These are phyloP conservation scores for Paracanthobrama guichenoti DNA, from an alignment of 2,113 vertebrate genomes.

Conservation along the genomic window DNA sequence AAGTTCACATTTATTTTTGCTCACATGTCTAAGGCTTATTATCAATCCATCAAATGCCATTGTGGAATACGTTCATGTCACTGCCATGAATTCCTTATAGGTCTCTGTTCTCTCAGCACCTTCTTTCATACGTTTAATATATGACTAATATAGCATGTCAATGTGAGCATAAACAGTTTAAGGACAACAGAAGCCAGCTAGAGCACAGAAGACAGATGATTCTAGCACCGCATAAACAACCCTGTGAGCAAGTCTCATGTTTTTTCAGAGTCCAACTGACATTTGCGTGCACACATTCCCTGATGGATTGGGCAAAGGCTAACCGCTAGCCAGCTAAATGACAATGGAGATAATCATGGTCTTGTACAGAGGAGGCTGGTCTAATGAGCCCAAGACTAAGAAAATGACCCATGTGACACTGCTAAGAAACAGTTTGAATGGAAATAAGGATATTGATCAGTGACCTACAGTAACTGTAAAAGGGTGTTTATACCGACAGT, in stretches of 20 bases:
- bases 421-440: neutral
- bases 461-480: neutral
- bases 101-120: neutral
- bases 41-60: conserved; percentile 19
- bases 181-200: conserved; percentile 27
- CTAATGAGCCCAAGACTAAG: neutral
- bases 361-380: neutral
- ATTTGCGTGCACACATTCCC: neutral
- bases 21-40: conserved; percentile 1
- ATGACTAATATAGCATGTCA: conserved; percentile 28
- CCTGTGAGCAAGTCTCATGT: conserved; percentile 11
- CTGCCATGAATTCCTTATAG: neutral
- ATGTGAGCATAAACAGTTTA: conserved; percentile 19
- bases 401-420: neutral
- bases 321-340: neutral
- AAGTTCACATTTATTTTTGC: conserved; percentile 7
- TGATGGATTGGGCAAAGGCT: conserved; percentile 10
- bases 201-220: conserved; percentile 6
- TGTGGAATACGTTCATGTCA: neutral
- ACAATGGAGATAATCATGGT: neutral
- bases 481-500: neutral
- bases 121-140: neutral
- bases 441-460: neutral
- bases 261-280: conserved; percentile 21
- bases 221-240: conserved; percentile 4